Evolutionary conservation across 2,888 invertebrate genomes (phyloP), one percentile per base, ranked within the genome.

Genomic region (Gryllus longicercus): DNA sequence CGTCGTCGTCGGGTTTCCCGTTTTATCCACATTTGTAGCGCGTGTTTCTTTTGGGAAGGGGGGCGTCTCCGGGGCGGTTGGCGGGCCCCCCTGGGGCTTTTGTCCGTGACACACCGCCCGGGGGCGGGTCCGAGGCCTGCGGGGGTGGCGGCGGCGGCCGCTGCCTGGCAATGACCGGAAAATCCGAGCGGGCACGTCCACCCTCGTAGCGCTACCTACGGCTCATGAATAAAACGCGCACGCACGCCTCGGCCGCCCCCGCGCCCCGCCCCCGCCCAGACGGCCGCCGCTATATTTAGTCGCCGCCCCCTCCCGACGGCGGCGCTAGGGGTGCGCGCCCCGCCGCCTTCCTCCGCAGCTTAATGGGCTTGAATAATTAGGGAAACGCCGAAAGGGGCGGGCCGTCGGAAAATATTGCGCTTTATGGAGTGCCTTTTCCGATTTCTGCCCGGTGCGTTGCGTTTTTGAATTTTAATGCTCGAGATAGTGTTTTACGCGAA

Each of bases 101-200:
- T 38, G 38, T 38, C 38, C 38, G 63, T 18, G 63, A 63, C 63
- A 63, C 63, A 11, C n/a, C n/a, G 14, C 63, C 63, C 16, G 63
- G n/a, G 14, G 63, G 63, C 63, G 63, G 63, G 38, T 8, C 38
- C 8, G 38, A 8, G 38, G 38, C 8, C 38, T 1, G 38, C 38
- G 38, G 8, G 25, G 25, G 25, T 2, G 25, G 25, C 25, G 25
- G 25, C 25, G 63, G 63, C 63, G 63, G 16, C 63, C n/a, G 63
- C 14, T n/a, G n/a, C 63, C 63, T 14, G 16, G 63, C 4, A 63
- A 63, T 63, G 63, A 63, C 63, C 63, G 63, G 63, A 63, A 63
- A 63, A 63, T 63, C 63, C 63, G n/a, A 63, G 63, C n/a, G 63
- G 63, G 63, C 63, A 63, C 63, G 63, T 63, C 63, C n/a, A 63